Conservation (phyloP, 2,888 invertebrate species). For the Neocrepidodera transversa region DNA sequence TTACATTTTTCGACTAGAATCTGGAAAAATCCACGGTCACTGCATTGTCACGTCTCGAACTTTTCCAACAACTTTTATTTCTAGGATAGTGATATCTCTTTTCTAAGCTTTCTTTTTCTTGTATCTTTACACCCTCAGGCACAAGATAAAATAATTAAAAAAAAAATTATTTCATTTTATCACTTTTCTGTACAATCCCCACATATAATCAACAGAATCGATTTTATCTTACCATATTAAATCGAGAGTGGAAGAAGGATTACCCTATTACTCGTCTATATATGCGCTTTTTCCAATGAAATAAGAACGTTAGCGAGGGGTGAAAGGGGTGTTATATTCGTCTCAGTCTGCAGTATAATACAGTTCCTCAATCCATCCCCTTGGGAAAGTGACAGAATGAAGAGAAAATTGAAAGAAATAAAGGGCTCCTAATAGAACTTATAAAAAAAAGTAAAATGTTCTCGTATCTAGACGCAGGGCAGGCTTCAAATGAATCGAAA, state of each 20-base stretch:
- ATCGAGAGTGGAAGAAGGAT: conserved; percentile 26
- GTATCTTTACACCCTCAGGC: too few relatives aligned
- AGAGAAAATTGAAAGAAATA: conserved; percentile 64
- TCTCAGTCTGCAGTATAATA: conserved; percentile 23
- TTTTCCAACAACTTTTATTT: conserved; percentile 44
- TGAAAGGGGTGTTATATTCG: conserved; percentile 18
- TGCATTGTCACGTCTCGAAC: conserved; percentile 45
- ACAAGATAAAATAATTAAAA: too few relatives aligned
- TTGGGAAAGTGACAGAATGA: conserved; percentile 60
- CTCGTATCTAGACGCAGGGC: conserved; percentile 51
- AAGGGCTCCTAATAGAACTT: conserved; percentile 57
- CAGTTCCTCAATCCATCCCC: conserved; percentile 42
- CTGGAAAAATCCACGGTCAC: conserved; percentile 47
- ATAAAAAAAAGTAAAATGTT: conserved; percentile 56
- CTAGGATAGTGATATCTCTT: conserved; percentile 37
- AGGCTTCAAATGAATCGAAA: neutral
- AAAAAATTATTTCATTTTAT: too few relatives aligned
- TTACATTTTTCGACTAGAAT: conserved; percentile 50
- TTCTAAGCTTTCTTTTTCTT: neutral
- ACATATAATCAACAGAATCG: conserved; percentile 14
- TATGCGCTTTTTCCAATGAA: conserved; percentile 22
- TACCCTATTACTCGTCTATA: conserved; percentile 22
- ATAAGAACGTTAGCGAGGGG: neutral
- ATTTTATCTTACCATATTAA: conserved; percentile 21
- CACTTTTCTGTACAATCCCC: too few relatives aligned